Conservation (phyloP, 2,888 invertebrate species). For the Lasioglossum figueresi region DNA sequence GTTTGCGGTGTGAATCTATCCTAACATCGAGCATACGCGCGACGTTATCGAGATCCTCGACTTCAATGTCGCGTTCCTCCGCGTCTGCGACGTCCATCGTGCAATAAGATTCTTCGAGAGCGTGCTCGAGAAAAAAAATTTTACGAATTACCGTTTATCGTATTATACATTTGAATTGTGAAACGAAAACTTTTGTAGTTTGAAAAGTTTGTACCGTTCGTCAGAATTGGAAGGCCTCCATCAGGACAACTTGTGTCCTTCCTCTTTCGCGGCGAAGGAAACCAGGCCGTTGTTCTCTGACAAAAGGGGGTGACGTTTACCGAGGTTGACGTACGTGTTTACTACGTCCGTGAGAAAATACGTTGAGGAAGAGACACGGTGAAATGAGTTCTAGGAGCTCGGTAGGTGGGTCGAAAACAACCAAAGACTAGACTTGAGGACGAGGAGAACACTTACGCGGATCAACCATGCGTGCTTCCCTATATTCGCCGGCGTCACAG, state of each 20-base stretch:
- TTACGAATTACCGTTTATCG: background rate
- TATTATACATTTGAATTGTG: no score
- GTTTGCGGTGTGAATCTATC: conserved; percentile 33
- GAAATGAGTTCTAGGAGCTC: conserved; percentile 32
- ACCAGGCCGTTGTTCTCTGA: conserved; percentile 24
- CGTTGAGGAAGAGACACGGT: conserved; percentile 56
- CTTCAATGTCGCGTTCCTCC: conserved; percentile 56
- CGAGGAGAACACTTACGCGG: conserved; percentile 70
- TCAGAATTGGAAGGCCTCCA: background rate
- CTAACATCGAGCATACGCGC: conserved; percentile 32
- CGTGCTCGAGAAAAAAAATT: conserved; percentile 30
- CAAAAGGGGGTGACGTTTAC: conserved; percentile 46
- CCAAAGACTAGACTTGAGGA: conserved; percentile 70
- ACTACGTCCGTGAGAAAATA: conserved; percentile 69
- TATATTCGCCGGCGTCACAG: conserved; percentile 72
- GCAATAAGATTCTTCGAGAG: conserved; percentile 45
- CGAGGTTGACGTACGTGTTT: conserved; percentile 52
- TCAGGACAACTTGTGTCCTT: background rate
- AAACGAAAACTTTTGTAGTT: no score
- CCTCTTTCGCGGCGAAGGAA: conserved; percentile 21
- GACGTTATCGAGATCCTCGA: conserved; percentile 56
- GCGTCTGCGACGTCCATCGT: conserved; percentile 43
- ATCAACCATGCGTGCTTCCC: conserved; percentile 82
- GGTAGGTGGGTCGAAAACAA: conserved; percentile 64
- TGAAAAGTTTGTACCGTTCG: background rate